These are phyloP conservation scores for Icerya purchasi DNA, from an alignment of 2,888 invertebrate genomes.

Conservation along the genomic window DNA sequence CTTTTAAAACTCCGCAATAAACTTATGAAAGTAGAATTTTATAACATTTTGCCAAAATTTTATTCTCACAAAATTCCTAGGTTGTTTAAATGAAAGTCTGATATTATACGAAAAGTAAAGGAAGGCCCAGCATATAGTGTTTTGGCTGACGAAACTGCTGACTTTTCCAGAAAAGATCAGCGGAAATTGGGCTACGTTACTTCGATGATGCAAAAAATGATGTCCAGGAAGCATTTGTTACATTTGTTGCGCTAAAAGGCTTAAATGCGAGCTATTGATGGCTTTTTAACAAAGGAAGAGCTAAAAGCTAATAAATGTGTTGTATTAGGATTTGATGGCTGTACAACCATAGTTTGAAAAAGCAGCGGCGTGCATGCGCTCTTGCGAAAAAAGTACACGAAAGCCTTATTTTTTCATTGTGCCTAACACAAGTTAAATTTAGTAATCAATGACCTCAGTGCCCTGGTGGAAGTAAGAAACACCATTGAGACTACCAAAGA, in stretches of 20 bases:
- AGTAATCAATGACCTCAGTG: conserved; percentile 19
- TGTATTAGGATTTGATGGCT: conserved; percentile 19
- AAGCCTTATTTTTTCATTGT: conserved; percentile 16
- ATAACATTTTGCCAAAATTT: too few species aligned
- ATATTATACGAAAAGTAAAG: conserved; percentile 2
- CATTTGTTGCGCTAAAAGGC: neutral
- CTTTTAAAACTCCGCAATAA: too few species aligned
- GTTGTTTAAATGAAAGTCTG: too few species aligned
- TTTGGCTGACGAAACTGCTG: conserved; percentile 8
- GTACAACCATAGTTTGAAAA: conserved; percentile 19
- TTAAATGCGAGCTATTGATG: neutral
- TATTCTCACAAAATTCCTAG: too few species aligned
- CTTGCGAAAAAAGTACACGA: conserved; percentile 14
- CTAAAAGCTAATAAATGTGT: conserved; percentile 13
- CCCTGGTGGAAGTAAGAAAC: conserved; percentile 18
- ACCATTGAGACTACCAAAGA: conserved; percentile 18
- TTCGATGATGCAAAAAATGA: conserved; percentile 24
- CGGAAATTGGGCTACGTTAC: conserved; percentile 23
- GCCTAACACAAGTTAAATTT: conserved; percentile 18
- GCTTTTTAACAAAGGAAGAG: too few species aligned
- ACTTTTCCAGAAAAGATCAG: conserved; percentile 3
- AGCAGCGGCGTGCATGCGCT: conserved; percentile 17
- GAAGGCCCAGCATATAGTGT: conserved; percentile 2
- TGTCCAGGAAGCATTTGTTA: conserved; percentile 3
- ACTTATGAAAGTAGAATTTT: too few species aligned